Evolutionary conservation across 2,113 vertebrate genomes (phyloP).

Genomic region (Pseudopodoces humilis): DNA sequence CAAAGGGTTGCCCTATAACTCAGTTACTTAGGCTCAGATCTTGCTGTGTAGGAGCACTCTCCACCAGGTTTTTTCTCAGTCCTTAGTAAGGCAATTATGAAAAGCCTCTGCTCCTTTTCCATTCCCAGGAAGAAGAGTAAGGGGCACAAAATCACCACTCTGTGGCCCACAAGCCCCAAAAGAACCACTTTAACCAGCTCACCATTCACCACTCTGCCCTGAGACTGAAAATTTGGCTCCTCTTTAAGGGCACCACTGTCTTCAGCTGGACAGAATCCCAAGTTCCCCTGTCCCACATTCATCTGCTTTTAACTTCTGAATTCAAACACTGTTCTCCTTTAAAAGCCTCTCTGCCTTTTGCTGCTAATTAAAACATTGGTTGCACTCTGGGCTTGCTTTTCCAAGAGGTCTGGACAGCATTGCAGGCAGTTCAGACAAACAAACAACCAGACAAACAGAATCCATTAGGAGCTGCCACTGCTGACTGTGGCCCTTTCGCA

Average conservation of each 20-base stretch:
- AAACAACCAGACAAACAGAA: slow-evolving; percentile 42
- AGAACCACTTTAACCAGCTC: neutral
- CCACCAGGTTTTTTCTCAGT: neutral
- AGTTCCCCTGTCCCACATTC: neutral
- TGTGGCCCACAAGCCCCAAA: neutral
- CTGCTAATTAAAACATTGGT: slow-evolving; percentile 45
- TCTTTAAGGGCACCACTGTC: neutral
- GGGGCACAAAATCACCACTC: neutral
- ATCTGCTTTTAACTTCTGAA: neutral
- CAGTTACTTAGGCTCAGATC: neutral
- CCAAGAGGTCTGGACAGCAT: slow-evolving; percentile 48
- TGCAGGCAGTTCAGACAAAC: slow-evolving; percentile 53
- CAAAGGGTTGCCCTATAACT: neutral
- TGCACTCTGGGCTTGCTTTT: slow-evolving; percentile 41
- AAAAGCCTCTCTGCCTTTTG: slow-evolving; percentile 3
- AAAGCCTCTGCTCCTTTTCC: neutral
- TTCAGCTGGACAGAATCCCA: neutral
- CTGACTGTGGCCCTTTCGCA: slow-evolving; percentile 62
- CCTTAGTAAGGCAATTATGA: neutral
- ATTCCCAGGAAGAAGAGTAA: neutral
- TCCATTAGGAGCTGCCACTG: slow-evolving; percentile 65
- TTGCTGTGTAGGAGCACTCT: neutral
- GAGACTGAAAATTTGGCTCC: neutral
- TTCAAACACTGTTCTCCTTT: neutral
- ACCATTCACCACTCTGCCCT: neutral